Percentiles rank a stretch among this genome's conserved stretches.
Conservation (phyloP, 2,113 vertebrate species). For the Muntiacus reevesi region DNA sequence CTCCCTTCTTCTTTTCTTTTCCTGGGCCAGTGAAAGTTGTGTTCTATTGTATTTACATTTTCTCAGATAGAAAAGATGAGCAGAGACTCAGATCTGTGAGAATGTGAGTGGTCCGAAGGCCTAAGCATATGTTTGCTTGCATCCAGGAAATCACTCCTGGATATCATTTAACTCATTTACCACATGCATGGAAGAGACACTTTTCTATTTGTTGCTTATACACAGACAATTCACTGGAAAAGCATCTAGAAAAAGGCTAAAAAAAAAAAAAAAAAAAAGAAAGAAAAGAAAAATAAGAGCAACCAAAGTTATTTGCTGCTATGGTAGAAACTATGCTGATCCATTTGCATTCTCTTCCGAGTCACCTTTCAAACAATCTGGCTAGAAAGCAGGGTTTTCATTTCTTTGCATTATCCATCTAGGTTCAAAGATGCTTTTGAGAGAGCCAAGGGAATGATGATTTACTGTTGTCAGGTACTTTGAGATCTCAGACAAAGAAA, state of each 20-base stretch:
- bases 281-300: neutral
- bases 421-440: slow-evolving; percentile 12
- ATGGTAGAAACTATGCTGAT: neutral
- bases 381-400: neutral
- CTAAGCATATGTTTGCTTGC: neutral
- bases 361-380: neutral
- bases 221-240: neutral
- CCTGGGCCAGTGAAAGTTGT: neutral
- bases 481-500: slow-evolving; percentile 41
- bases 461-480: slow-evolving; percentile 35
- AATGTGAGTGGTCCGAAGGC: neutral
- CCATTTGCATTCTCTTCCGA: neutral
- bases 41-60: neutral
- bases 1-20: neutral
- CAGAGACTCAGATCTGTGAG: neutral
- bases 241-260: neutral
- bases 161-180: neutral
- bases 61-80: neutral
- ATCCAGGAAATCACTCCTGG: neutral
- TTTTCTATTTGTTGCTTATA: neutral
- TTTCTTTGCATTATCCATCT: neutral
- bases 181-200: neutral
- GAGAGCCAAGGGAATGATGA: neutral
- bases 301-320: neutral
- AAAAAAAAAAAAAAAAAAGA: neutral